phyloP scores from a whole-genome alignment of 2,797 vertebrate species.

The Phrynocephalus vlangalii region DNA sequence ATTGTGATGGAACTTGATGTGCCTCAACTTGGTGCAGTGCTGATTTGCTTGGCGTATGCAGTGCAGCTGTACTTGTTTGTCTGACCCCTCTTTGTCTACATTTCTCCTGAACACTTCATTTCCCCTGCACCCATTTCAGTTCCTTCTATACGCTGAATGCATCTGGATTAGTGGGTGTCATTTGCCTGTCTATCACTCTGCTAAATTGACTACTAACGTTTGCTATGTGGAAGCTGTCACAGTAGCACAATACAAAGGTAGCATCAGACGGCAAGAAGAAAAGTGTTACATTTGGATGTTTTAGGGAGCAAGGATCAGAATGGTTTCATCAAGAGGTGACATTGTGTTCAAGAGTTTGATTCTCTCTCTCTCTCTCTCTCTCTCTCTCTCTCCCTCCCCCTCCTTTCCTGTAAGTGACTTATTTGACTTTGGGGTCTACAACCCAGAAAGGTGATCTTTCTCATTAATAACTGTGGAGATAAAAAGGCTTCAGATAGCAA shows the following conservation, averaged over 20 bases:
- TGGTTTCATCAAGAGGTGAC: not conserved
- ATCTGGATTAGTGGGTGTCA: not conserved
- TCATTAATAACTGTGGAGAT: constrained; percentile 64
- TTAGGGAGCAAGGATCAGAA: constrained; percentile 8
- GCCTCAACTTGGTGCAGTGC: not conserved
- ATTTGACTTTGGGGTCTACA: constrained; percentile 43
- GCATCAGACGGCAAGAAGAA: not conserved
- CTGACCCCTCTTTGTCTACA: not conserved
- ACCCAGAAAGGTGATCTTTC: constrained; percentile 64
- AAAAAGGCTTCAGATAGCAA: constrained; percentile 66
- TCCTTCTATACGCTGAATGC: constrained; percentile 2
- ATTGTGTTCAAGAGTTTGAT: not conserved
- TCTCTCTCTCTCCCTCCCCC: not conserved
- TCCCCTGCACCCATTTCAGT: not conserved
- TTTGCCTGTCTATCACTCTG: constrained; percentile 24
- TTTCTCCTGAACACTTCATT: constrained; percentile 20
- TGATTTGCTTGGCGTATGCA: not conserved
- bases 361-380: not conserved
- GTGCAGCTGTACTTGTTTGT: not conserved
- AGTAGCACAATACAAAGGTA: not conserved
- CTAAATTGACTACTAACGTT: not conserved
- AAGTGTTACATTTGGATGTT: not conserved
- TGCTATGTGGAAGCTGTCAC: constrained; percentile 25
- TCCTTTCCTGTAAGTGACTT: rapidly evolving
- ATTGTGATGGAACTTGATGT: not conserved